phyloP scores from a whole-genome alignment of 2,888 invertebrate genomes.

The Actias luna region DNA sequence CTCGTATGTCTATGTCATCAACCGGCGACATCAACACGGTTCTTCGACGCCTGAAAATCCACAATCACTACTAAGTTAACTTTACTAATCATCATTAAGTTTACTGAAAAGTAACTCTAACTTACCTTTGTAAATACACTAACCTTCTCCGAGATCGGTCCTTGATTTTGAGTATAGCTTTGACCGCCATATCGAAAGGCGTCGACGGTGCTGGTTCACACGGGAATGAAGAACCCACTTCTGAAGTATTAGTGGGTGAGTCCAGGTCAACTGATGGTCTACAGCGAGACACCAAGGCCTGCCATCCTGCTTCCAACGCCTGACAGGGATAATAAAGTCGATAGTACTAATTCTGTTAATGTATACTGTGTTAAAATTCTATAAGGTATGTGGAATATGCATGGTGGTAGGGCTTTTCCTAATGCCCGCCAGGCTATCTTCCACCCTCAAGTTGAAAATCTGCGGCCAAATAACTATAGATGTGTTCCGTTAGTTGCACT shows the following conservation, averaged over 20 bases:
- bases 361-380: too few species aligned
- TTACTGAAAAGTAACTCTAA: too few species aligned
- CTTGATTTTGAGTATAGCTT: conserved; percentile 40
- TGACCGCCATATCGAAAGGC: conserved; percentile 39
- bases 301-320: conserved; percentile 60
- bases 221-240: neutral
- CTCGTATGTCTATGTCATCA: conserved; percentile 40
- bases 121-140: conserved; percentile 5
- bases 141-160: conserved; percentile 43
- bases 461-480: too few species aligned
- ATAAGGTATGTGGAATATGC: too few species aligned
- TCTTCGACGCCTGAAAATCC: conserved; percentile 31
- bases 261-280: conserved; percentile 37
- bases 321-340: conserved; percentile 24
- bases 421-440: too few species aligned
- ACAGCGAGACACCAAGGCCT: conserved; percentile 27
- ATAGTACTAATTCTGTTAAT: neutral
- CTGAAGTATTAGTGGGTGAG: conserved; percentile 32
- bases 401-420: too few species aligned
- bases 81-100: too few species aligned
- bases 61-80: neutral
- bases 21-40: conserved; percentile 39
- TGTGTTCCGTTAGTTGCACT: too few species aligned
- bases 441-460: too few species aligned
- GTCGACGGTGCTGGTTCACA: conserved; percentile 25